Base-by-base conservation (phyloP, 2,888 invertebrate species). In the Thecocarcelia acutangulata region DNA sequence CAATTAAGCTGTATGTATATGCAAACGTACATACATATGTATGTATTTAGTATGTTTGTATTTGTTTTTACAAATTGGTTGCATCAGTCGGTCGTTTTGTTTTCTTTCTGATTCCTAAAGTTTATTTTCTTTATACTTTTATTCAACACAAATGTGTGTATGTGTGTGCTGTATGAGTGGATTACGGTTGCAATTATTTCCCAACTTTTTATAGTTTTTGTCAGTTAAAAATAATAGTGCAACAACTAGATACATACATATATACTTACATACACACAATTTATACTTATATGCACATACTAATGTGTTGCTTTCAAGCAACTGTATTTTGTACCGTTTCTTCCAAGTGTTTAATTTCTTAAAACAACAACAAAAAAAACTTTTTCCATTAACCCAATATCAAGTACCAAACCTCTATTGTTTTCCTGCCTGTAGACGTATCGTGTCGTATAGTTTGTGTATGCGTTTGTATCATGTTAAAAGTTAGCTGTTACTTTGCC, bases 51-150 rank as follows among this genome's bases (percentile, higher is more conserved):
- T 46, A 4, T 46, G 19, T 1, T 0, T 19, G 48, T 59, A 61
- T 61, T 63, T 64, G 33, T 42, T 50, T 15, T 24, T 61, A 59
- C 37, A 28, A 61, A 56, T 66, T 80, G 54, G 83, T 81, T 81
- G 83, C 74, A 72, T 69, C 83, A 74, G 81, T 72, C 77, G 66
- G 40, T 75, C 54, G 40, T 15, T 69, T 58, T 28, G 50, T 48
- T 72, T 50, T 17, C 1, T 72, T 42, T 33, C 6, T 56, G 44
- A 21, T 52, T 52, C 17, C 40, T 42, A 17, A 24, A 72, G 28
- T 61, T 42, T 59, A 40, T 42, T 61, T 52, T 72, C 28, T 17
- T 46, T 12, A 64, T 63, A 17, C 11, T 52, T 44, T 24, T 28
- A n/a, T 44, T 12, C 17, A 3, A 17, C 63, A 21, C 11, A 17